Conservation (phyloP, 23 tunicate species). For the Ciona savignyi region DNA sequence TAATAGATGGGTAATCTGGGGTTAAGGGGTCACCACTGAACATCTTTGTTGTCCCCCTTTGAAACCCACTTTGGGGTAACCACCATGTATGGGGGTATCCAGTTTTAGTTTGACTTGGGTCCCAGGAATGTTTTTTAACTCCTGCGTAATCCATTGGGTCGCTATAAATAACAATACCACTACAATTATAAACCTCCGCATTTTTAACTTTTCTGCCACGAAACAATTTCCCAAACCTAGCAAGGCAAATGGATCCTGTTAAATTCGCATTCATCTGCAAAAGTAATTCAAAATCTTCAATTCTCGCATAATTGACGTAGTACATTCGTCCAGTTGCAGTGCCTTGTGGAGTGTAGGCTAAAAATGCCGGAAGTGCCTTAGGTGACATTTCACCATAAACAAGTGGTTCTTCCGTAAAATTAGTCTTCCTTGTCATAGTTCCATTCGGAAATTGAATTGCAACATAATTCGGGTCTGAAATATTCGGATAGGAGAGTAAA, state of each 20-base stretch:
- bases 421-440: slow-evolving; percentile 27
- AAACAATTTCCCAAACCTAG: slow-evolving; percentile 67
- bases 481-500: slow-evolving; percentile 65
- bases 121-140: neutral
- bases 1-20: slow-evolving; percentile 84
- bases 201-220: slow-evolving; percentile 75
- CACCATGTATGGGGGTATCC: slow-evolving; percentile 88
- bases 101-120: neutral
- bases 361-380: slow-evolving; percentile 34
- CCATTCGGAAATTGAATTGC: slow-evolving; percentile 49
- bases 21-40: slow-evolving; percentile 83
- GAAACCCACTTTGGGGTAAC: slow-evolving; percentile 78
- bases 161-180: slow-evolving; percentile 62
- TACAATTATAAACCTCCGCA: slow-evolving; percentile 60
- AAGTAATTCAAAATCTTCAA: slow-evolving; percentile 61
- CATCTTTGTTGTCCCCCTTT: slow-evolving; percentile 46
- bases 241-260: slow-evolving; percentile 64
- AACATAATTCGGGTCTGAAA: slow-evolving; percentile 53
- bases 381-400: slow-evolving; percentile 31
- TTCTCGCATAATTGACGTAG: slow-evolving; percentile 86
- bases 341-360: slow-evolving; percentile 66
- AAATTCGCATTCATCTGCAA: slow-evolving; percentile 19
- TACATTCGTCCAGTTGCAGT: slow-evolving; percentile 63
- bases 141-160: slow-evolving; percentile 86
- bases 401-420: slow-evolving; percentile 31